Conservation (phyloP, 2,113 vertebrate species). For the human (Homo sapiens) region DNA sequence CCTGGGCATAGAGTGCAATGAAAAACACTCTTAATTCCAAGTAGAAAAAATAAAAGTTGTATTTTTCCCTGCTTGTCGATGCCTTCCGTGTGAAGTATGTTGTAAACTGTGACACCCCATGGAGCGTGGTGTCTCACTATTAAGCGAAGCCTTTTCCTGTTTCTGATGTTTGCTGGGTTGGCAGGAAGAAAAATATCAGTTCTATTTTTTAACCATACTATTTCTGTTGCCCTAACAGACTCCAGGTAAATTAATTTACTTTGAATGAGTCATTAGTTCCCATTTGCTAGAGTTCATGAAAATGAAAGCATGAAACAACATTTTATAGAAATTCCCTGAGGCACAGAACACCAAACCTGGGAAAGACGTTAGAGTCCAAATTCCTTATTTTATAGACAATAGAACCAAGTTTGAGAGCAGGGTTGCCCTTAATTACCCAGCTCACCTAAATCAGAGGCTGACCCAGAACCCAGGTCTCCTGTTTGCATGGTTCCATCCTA, state of each 20-base stretch:
- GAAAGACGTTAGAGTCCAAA: background rate
- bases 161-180: background rate
- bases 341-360: background rate
- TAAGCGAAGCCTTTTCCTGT: background rate
- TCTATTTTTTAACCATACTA: background rate
- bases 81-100: background rate
- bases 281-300: background rate
- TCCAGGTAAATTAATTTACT: background rate
- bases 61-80: constrained; percentile 4
- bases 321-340: background rate
- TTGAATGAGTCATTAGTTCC: background rate
- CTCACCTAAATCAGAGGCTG: background rate
- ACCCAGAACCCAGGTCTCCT: background rate
- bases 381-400: background rate
- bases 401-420: background rate
- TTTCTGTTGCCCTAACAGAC: background rate
- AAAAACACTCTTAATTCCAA: constrained; percentile 36
- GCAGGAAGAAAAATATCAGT: background rate
- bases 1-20: background rate
- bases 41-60: background rate
- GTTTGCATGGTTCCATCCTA: background rate
- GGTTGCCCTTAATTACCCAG: background rate
- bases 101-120: background rate
- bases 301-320: constrained; percentile 12
- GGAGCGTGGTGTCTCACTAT: background rate